phyloP scores from a whole-genome alignment of 2,888 invertebrate species.

The Drosophila bunnanda region DNA sequence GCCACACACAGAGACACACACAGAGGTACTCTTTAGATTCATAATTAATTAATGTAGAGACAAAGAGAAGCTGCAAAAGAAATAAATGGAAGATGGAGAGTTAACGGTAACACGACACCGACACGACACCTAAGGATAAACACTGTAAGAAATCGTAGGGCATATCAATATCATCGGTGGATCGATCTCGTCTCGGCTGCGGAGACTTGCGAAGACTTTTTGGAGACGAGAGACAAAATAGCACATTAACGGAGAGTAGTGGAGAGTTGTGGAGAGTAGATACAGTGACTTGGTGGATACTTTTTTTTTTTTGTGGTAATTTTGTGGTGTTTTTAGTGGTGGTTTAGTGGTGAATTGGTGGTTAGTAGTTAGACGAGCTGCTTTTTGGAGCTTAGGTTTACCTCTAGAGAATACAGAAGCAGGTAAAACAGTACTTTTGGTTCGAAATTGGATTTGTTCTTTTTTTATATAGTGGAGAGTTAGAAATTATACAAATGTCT shows the following conservation, averaged over 20 bases:
- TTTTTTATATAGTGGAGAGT: slow-evolving; percentile 36
- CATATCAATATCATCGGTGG: slow-evolving; percentile 34
- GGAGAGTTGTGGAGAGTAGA: slow-evolving; percentile 64
- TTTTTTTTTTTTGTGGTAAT: slow-evolving; percentile 12
- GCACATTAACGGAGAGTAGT: slow-evolving; percentile 67
- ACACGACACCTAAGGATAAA: slow-evolving; percentile 70
- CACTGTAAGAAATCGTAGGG: slow-evolving; percentile 71
- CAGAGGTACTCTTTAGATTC: slow-evolving; percentile 5
- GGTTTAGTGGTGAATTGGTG: slow-evolving; percentile 40
- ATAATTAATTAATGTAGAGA: slow-evolving; percentile 4
- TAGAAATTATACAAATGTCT: slow-evolving; percentile 52
- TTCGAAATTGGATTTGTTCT: slow-evolving; percentile 29
- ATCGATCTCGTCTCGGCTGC: slow-evolving; percentile 32
- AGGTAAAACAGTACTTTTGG: slow-evolving; percentile 67
- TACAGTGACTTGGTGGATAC: slow-evolving; percentile 62
- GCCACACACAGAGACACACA: slow-evolving; percentile 30
- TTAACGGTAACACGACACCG: slow-evolving; percentile 66
- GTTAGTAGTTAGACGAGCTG: slow-evolving; percentile 73
- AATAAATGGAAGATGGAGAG: slow-evolving; percentile 63
- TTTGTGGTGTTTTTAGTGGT: slow-evolving; percentile 39
- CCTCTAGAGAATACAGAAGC: slow-evolving; percentile 82
- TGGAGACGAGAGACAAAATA: slow-evolving; percentile 47
- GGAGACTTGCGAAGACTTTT: slow-evolving; percentile 44
- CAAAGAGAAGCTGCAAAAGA: slow-evolving; percentile 45
- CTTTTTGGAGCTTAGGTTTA: slow-evolving; percentile 66